Percentiles rank a stretch among this genome's conserved stretches.
Evolutionary conservation across 1,140 invertebrate genomes (phyloP).

Genomic region (Drosophila serrata): DNA sequence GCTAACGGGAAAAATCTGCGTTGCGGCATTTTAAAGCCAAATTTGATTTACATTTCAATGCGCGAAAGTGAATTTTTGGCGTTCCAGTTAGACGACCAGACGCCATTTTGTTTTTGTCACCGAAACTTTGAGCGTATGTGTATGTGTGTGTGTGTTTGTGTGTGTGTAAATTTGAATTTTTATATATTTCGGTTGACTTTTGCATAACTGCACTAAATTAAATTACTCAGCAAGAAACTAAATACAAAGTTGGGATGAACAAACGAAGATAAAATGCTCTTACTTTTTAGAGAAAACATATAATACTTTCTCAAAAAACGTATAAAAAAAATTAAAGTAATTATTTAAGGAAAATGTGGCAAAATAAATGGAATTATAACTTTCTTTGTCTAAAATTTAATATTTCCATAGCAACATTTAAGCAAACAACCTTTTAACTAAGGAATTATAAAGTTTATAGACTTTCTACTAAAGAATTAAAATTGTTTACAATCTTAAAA

Average conservation of each 20-base stretch:
- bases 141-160: constrained; percentile 5
- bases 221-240: constrained; percentile 68
- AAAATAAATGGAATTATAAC: not conserved
- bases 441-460: too few relatives aligned
- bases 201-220: constrained; percentile 72
- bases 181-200: constrained; percentile 73
- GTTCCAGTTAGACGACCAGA: constrained; percentile 60
- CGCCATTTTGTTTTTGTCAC: constrained; percentile 59
- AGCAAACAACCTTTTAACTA: too few relatives aligned
- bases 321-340: not conserved
- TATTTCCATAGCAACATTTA: not conserved
- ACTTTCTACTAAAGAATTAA: too few relatives aligned
- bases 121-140: constrained; percentile 5
- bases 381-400: not conserved
- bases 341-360: not conserved
- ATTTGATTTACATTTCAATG: constrained; percentile 81
- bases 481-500: too few relatives aligned
- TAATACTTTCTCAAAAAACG: not conserved
- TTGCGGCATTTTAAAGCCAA: constrained; percentile 69
- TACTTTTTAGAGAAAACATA: not conserved
- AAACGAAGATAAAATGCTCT: constrained; percentile 24
- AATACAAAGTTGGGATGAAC: not conserved
- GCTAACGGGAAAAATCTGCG: constrained; percentile 60
- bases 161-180: constrained; percentile 64
- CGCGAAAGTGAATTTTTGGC: constrained; percentile 70